These are phyloP conservation scores for Hypena proboscidalis DNA, from an alignment of 2,888 invertebrate species.

Conservation along the genomic window DNA sequence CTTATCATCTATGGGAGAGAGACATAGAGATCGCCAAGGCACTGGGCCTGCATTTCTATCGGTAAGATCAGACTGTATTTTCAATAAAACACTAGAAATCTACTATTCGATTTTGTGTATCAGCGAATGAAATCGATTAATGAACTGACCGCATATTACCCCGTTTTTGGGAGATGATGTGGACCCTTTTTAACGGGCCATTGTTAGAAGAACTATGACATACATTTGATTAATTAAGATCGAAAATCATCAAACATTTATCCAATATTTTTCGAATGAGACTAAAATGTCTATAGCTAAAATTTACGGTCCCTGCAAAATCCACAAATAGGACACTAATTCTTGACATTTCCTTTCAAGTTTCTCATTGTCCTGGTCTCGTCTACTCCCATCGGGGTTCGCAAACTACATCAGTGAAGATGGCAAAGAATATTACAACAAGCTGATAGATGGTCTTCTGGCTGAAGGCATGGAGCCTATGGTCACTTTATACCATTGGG, in stretches of 20 bases:
- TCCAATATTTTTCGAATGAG: too few species aligned
- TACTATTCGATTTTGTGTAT: too few species aligned
- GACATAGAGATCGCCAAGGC: conserved; percentile 27
- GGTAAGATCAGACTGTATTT: conserved; percentile 61
- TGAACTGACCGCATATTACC: conserved; percentile 49
- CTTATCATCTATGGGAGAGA: conserved; percentile 83
- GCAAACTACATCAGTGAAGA: conserved; percentile 79
- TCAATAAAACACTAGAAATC: conserved; percentile 4
- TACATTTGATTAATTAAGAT: too few species aligned
- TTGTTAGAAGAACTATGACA: too few species aligned
- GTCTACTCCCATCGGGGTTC: conserved; percentile 86
- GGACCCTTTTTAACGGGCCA: too few species aligned
- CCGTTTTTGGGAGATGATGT: too few species aligned
- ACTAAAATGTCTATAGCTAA: conserved; percentile 53
- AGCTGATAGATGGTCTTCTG: conserved; percentile 72
- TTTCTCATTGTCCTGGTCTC: conserved; percentile 87
- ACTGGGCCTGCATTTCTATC: conserved; percentile 23
- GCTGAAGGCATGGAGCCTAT: conserved; percentile 77
- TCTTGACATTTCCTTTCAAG: conserved; percentile 83
- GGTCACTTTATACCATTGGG: conserved; percentile 76
- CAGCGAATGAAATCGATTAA: too few species aligned
- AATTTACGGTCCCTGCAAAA: not conserved
- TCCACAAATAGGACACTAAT: not conserved
- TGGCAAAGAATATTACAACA: conserved; percentile 78
- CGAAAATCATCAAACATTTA: too few species aligned